Conservation (phyloP, 2,888 invertebrate species). For the Patella depressa region DNA sequence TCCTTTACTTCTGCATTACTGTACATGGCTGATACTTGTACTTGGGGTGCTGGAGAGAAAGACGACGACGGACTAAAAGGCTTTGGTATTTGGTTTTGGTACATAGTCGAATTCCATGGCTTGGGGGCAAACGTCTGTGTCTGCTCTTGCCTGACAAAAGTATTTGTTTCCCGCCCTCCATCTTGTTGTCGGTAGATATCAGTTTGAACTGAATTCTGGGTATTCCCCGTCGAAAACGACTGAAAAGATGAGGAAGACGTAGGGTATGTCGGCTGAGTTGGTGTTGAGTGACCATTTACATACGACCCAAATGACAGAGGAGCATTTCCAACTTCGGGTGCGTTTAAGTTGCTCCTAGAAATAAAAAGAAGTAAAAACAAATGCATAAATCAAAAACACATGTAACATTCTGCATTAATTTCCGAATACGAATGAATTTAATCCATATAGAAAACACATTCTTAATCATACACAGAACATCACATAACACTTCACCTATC, state of each 20-base stretch:
- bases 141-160: slow-evolving; percentile 16
- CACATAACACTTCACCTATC: background rate
- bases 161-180: slow-evolving; percentile 12
- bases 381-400: background rate
- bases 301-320: background rate
- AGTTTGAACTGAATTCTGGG: background rate
- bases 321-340: background rate
- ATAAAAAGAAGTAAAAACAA: background rate
- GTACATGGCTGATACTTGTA: slow-evolving; percentile 26
- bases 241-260: background rate
- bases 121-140: slow-evolving; percentile 11
- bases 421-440: background rate
- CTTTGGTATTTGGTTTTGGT: background rate
- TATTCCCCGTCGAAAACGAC: background rate
- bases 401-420: background rate
- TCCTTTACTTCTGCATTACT: slow-evolving; percentile 12
- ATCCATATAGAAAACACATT: background rate
- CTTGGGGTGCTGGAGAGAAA: slow-evolving; percentile 20
- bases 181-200: background rate
- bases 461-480: background rate
- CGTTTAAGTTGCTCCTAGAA: background rate
- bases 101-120: slow-evolving; percentile 3
- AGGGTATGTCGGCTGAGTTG: background rate
- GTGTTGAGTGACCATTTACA: background rate
- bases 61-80: background rate